These are phyloP conservation scores for Amphipoea lucens DNA, from an alignment of 2,888 invertebrate species.

Conservation along the genomic window DNA sequence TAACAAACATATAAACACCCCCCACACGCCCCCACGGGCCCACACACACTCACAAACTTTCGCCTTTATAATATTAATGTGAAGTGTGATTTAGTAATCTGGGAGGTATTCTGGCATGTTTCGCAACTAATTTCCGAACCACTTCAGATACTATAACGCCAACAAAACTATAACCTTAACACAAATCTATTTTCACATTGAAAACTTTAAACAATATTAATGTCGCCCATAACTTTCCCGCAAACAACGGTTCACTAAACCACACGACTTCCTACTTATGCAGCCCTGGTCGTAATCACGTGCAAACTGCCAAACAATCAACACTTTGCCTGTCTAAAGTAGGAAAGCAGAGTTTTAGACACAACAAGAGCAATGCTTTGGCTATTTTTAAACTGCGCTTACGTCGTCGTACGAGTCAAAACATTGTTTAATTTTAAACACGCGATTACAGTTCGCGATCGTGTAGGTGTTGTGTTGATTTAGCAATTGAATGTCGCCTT, in stretches of 20 bases:
- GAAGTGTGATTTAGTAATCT: neutral
- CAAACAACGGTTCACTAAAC: constrained; percentile 52
- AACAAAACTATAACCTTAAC: constrained; percentile 18
- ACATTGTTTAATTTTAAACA: constrained; percentile 64
- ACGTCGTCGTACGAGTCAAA: constrained; percentile 61
- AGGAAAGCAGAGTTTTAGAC: constrained; percentile 61
- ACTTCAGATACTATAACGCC: neutral
- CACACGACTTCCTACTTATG: constrained; percentile 56
- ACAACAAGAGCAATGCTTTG: constrained; percentile 57
- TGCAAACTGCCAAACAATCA: constrained; percentile 60
- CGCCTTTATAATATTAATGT: too few relatives aligned
- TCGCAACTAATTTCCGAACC: neutral
- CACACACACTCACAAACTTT: too few relatives aligned
- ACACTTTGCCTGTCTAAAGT: constrained; percentile 57
- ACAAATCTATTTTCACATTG: constrained; percentile 46
- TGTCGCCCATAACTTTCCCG: constrained; percentile 32
- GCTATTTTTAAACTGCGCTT: constrained; percentile 59
- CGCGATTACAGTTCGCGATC: constrained; percentile 49
- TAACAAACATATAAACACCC: too few relatives aligned
- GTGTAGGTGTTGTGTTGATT: constrained; percentile 52
- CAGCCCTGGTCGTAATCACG: constrained; percentile 55
- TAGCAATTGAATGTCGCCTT: constrained; percentile 39
- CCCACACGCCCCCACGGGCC: too few relatives aligned
- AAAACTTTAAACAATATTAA: constrained; percentile 44
- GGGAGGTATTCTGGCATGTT: neutral